Percentiles rank a stretch among this genome's conserved stretches.
These are phyloP conservation scores for Urocynchramus pylzowi DNA, from an alignment of 2,113 vertebrate genomes.

Conservation along the genomic window DNA sequence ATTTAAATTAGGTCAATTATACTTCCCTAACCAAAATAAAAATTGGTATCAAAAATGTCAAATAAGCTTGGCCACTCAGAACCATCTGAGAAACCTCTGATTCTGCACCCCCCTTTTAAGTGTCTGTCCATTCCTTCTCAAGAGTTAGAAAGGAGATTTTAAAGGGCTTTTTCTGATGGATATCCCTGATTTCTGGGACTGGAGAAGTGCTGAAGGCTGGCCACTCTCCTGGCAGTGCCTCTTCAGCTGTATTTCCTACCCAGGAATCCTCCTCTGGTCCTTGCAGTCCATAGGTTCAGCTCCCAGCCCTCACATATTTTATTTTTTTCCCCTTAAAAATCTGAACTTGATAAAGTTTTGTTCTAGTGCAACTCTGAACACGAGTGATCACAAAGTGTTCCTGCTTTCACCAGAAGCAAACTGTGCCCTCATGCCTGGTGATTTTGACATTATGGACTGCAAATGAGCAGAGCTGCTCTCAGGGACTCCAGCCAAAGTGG, in stretches of 20 bases:
- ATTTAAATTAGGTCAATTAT: background rate
- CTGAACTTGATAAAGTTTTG: background rate
- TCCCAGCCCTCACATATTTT: background rate
- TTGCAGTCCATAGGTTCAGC: background rate
- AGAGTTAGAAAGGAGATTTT: background rate
- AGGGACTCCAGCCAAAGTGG: background rate
- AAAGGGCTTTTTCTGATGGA: background rate
- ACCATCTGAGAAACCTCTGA: background rate
- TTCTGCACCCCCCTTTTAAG: background rate
- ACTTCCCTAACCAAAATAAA: background rate
- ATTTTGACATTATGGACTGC: background rate
- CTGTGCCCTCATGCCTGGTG: background rate
- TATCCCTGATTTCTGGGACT: background rate
- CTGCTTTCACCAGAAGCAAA: background rate
- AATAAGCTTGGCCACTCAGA: background rate
- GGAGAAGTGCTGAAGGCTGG: background rate
- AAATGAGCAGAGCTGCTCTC: background rate
- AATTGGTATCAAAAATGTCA: background rate
- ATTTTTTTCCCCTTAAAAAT: background rate
- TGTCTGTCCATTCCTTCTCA: background rate
- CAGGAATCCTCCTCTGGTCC: background rate
- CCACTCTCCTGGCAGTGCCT: background rate
- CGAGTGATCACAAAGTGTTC: background rate
- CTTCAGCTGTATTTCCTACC: background rate
- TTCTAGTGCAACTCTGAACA: background rate